Base-by-base conservation (phyloP, 2,888 invertebrate species). In the Pyrocoelia pectoralis region DNA sequence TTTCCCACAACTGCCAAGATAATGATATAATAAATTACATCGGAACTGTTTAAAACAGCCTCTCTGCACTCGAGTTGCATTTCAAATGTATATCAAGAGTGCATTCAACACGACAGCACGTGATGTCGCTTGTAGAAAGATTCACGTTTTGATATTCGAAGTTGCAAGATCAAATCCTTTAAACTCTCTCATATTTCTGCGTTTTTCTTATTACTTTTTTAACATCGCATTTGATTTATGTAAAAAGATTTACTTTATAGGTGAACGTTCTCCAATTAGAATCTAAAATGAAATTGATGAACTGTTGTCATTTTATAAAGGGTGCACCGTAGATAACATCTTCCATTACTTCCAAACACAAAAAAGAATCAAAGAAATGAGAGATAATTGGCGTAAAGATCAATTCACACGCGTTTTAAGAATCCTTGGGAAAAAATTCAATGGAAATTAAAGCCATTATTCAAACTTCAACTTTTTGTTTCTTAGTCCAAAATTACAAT, bases 61-160 rank as follows among this genome's bases (percentile, higher is more conserved):
- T 55, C 58, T 6, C 33, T 41, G 50, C 48, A 55, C 61, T 50
- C 51, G 61, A 56, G 52, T 29, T 62, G 61, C 61, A 62, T 62
- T 62, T 56, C 56, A 56, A 62, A 56, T 56, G 61, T 56, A 52
- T 56, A 61, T 61, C 61, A 52, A 40, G 33, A 24, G 54, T 33
- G 33, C 33, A 33, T 24, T 24, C 17, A 43, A 60, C 55, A 57
- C 41, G 64, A 33, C 49, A 51, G 40, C 64, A 62, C 65, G 65
- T 62, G 65, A 67, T 60, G 67, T 65, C 65, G 61, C 61, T 49
- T 54, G 60, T 56, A 50, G 57, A 46, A 55, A 62, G 53, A 56
- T 67, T 56, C 67, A 67, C 67, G 67, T 50, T 67, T 57, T 46
- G 57, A 67, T 67, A 67, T 59, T 59, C 40, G 41, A 58, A 41